Evolutionary conservation across 2,797 vertebrate genomes (phyloP), one percentile per base, ranked within the genome.

Genomic region (Chloroceryle amazona): DNA sequence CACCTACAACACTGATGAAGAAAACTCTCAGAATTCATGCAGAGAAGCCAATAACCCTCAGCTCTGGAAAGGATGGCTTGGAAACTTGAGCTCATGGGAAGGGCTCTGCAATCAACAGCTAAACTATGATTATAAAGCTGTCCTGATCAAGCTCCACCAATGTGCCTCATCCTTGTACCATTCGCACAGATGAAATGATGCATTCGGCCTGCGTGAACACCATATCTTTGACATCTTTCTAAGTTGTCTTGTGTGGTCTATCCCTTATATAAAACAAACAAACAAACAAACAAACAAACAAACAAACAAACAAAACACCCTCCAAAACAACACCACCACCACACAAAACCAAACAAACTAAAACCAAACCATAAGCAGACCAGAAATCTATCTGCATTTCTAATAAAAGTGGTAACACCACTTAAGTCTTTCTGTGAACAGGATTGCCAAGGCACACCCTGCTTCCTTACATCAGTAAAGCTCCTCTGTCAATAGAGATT

Each of bases 21-120:
- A 14, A 86, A 68, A 44, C 55, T 44, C 66, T 42, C 6, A 1
- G 13, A 16, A 72, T 73, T 82, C 74, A 46, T 23, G 28, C 23
- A 33, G 54, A 75, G n/a, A 47, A 52, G 42, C 18, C n/a, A 35
- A 66, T 46, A 87, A n/a, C 39, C 17, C 60, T 54, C 41, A 19
- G 35, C 21, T 11, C 52, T n/a, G 41, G 28, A 44, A 74, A 71
- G 44, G 54, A 62, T 20, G 49, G 51, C 58, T 16, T 17, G 3
- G 66, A 60, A 75, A 67, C 33, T 20, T 17, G 5, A 81, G 42
- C 28, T 44, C 2, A 41, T 0, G 15, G 41, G 18, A 58, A 44
- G 8, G 22, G 26, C 47, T 70, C 23, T 2, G 46, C 0, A 0
- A 29, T 10, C 2, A 4, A 37, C 31, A 47, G 26, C 37, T 61